Evolutionary conservation across 2,888 invertebrate genomes (phyloP), one percentile per base, ranked within the genome.

Genomic region (Steinernema carpocapsae): DNA sequence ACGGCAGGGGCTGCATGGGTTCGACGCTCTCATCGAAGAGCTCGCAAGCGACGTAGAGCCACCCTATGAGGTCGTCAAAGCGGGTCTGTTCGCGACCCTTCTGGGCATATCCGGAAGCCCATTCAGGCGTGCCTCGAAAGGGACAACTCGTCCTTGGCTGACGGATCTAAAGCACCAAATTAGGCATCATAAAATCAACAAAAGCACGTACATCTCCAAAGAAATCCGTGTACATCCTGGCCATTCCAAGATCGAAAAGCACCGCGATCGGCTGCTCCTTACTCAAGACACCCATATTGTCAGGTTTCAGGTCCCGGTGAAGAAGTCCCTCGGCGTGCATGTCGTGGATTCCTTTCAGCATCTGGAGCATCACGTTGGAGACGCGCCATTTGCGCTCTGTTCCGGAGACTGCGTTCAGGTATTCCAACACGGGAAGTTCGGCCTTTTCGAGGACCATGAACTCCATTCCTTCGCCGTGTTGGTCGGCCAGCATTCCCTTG

Each of bases 391-490:
- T 74, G n/a, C 70, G 48, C 17, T 48, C 48, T 3, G 48, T 48
- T 48, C 48, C 48, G 3, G n/a, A 3, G 48, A 14, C 17, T 48
- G 17, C 4, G 14, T 48, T 48, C 48, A 48, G 48, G 19, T 48
- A 72, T 29, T 72, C 72, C 26, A 17, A n/a, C 3, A 51, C 46
- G 29, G 48, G 48, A 17, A 74, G n/a, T 51, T 80, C 76, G 17
- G 76, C 77, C 51, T 76, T 77, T 56, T 80, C 80, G 22, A 80
- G 51, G 22, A 80, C 80, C 73, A 80, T 80, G 71, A 80, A 80
- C 56, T 80, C 76, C 75, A 79, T 77, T 22, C 74, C 75, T 17
- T 75, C 45, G 42, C 74, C 76, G 43, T 74, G 37, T n/a, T 79
- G 74, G 43, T 80, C 80, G 12, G 74, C 75, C 22, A 80, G 52